Base-by-base conservation (phyloP, 2,113 vertebrate species). In the Macroglossus sobrinus region DNA sequence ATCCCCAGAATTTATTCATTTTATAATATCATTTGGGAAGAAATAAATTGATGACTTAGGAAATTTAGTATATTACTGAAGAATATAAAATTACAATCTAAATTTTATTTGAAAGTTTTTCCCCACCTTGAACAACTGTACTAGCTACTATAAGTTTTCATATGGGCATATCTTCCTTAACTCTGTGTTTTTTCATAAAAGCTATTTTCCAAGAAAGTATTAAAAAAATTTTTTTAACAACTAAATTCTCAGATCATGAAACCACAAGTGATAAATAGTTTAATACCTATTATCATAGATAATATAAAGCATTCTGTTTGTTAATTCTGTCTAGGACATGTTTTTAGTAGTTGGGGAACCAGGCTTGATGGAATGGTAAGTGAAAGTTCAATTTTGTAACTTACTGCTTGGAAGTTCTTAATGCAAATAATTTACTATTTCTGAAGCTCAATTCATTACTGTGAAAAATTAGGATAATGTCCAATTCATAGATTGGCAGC, bases 291-390 rank as follows among this genome's bases (percentile, higher is more conserved):
- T 89, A 40, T 94, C n/a, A 72, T 78, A 91, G 15, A 72, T 71
- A 82, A 35, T 82, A 28, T 66, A 61, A 84, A 96, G 28, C 19
- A 64, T 79, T 50, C 38, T 79, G 12, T 82, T 63, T 88, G 3
- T 82, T 80, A 57, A 4, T 61, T 93, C 21, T 85, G 47, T 47
- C 1, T 30, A n/a, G 2, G n/a, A 74, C 8, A 50, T 82, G 86
- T 63, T 79, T 91, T 45, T 30, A 66, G 28, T 55, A 35, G 26
- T 47, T 89, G 11, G 71, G 33, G 21, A 93, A 78, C 12, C 14
- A 91, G 38, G 1, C 38, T 97, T 97, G n/a, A 85, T 91, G 53
- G 74, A 94, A 72, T 97, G 57, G 19, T 89, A 74, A 71, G 45
- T 68, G 59, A 68, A 91, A 72, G 18, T 89, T 84, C 28, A 57